phyloP scores from a whole-genome alignment of 2,888 invertebrate genomes.

The Philereme vetulata region DNA sequence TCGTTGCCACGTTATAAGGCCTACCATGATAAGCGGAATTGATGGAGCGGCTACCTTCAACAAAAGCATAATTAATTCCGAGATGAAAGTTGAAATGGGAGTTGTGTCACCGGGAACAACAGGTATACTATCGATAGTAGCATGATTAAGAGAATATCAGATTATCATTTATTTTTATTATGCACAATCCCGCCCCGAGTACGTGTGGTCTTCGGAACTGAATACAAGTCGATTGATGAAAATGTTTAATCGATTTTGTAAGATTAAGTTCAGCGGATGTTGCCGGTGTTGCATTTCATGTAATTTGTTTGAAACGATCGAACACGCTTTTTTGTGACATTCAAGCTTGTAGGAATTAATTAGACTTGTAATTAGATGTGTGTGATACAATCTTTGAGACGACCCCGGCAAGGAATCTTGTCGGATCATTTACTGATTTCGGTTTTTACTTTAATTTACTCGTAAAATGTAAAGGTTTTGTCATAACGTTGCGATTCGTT shows the following conservation, averaged over 20 bases:
- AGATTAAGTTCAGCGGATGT: slow-evolving; percentile 28
- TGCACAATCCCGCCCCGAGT: too few species aligned
- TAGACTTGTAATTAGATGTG: slow-evolving; percentile 54
- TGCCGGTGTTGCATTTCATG: slow-evolving; percentile 29
- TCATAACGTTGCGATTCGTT: slow-evolving; percentile 2
- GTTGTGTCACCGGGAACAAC: slow-evolving; percentile 53
- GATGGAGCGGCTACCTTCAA: slow-evolving; percentile 65
- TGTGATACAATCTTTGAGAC: slow-evolving; percentile 48
- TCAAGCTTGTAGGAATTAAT: slow-evolving; percentile 52
- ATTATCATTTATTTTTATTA: not conserved
- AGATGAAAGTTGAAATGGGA: slow-evolving; percentile 65
- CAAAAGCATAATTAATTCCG: slow-evolving; percentile 79
- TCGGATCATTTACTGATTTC: slow-evolving; percentile 31
- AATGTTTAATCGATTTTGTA: not conserved
- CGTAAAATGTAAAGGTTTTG: slow-evolving; percentile 17
- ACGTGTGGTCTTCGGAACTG: too few species aligned
- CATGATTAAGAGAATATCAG: slow-evolving; percentile 12
- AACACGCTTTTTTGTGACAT: slow-evolving; percentile 46
- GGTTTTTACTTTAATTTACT: slow-evolving; percentile 28
- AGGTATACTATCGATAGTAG: slow-evolving; percentile 25
- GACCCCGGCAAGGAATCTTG: slow-evolving; percentile 43
- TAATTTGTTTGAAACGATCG: slow-evolving; percentile 48
- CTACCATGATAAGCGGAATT: slow-evolving; percentile 73
- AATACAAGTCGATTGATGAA: too few species aligned
- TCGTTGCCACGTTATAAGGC: slow-evolving; percentile 49